phyloP scores from a whole-genome alignment of 2,113 vertebrate species.

The Otus sunia region DNA sequence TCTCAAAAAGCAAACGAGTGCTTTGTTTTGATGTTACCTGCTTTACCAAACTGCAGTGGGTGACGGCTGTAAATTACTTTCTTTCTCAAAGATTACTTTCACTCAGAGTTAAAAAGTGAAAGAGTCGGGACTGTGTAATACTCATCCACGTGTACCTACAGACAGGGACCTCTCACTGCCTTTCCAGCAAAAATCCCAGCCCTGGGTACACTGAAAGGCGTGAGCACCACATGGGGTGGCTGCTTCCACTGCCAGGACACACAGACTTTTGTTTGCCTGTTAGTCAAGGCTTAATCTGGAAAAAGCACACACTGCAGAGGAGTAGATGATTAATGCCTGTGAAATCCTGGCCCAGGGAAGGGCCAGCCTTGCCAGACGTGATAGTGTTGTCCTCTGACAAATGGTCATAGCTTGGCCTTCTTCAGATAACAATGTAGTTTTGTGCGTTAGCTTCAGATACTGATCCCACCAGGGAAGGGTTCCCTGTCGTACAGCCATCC shows the following conservation, averaged over 20 bases:
- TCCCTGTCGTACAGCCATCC: background rate
- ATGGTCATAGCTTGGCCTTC: background rate
- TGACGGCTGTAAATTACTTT: background rate
- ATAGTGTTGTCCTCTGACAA: constrained; percentile 37
- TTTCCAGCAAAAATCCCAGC: background rate
- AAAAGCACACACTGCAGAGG: background rate
- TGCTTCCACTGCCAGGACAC: background rate
- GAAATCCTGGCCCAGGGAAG: constrained; percentile 33
- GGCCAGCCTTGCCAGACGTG: constrained; percentile 2
- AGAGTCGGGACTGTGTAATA: background rate
- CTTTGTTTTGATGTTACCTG: background rate
- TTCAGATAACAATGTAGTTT: background rate
- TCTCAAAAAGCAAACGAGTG: background rate
- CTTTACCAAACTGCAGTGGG: background rate
- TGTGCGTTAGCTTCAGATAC: background rate
- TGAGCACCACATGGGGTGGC: background rate
- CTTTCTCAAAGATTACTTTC: background rate
- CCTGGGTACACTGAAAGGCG: background rate
- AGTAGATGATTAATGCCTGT: constrained; percentile 38
- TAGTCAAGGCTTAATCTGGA: constrained; percentile 2
- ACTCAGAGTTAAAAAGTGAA: background rate
- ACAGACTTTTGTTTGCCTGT: background rate
- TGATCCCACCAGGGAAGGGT: background rate
- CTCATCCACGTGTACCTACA: background rate
- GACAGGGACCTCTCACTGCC: background rate